These are phyloP conservation scores for Rhinoderma darwinii DNA, from an alignment of 2,113 vertebrate species.

Conservation along the genomic window DNA sequence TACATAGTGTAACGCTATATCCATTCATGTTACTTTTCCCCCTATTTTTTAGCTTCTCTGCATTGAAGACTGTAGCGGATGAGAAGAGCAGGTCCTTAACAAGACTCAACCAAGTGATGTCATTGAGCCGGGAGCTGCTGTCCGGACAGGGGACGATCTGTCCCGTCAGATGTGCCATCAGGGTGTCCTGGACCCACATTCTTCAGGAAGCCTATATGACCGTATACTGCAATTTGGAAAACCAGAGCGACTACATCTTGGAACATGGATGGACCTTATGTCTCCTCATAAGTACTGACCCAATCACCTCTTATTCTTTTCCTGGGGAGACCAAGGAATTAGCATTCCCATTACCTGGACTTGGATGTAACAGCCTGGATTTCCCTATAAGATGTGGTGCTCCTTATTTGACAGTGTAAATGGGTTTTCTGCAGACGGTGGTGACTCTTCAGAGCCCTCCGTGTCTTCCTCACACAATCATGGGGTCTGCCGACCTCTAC, in stretches of 20 bases:
- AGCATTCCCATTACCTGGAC: slow-evolving; percentile 73
- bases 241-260: slow-evolving; percentile 77
- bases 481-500: slow-evolving; percentile 81
- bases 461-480: slow-evolving; percentile 63
- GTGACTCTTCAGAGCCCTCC: slow-evolving; percentile 41
- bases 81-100: slow-evolving; percentile 80
- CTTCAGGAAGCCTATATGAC: slow-evolving; percentile 76
- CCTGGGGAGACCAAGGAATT: slow-evolving; percentile 77
- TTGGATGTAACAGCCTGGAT: slow-evolving; percentile 64
- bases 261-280: slow-evolving; percentile 88
- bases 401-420: slow-evolving; percentile 81
- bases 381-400: slow-evolving; percentile 82
- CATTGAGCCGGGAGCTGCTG: slow-evolving; percentile 80
- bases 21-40: too few relatives aligned
- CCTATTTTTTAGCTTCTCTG: slow-evolving; percentile 75
- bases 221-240: slow-evolving; percentile 83
- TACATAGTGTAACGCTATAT: too few relatives aligned
- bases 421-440: slow-evolving; percentile 65
- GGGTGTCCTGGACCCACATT: slow-evolving; percentile 77
- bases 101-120: slow-evolving; percentile 85
- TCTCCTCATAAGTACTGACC: slow-evolving; percentile 73
- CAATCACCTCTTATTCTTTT: slow-evolving; percentile 77
- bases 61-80: slow-evolving; percentile 80
- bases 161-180: slow-evolving; percentile 77
- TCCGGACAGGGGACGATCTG: slow-evolving; percentile 66